Evolutionary conservation across 1,140 invertebrate genomes (phyloP), one percentile per base, ranked within the genome.

Genomic region (Zaprionus ghesquierei): DNA sequence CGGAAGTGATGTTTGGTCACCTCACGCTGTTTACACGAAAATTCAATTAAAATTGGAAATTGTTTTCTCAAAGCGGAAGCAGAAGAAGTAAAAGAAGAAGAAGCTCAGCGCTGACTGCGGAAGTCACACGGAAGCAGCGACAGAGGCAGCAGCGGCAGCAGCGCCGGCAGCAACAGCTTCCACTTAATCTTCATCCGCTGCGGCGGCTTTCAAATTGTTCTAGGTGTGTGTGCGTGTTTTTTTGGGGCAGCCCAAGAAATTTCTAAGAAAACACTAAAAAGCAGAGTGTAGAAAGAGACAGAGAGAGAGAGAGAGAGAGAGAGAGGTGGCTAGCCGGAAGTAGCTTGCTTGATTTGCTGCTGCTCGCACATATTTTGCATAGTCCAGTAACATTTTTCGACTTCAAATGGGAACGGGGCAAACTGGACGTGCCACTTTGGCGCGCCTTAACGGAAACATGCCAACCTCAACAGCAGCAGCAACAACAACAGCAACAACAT

Each of bases 121-220:
- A 87, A 87, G 84, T 89, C 78, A 87, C 85, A 69, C 84, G 84
- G 84, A 87, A 89, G 84, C 89, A 84, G 85, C 77, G 74, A 84
- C 81, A 85, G 23, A 51, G 23, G 25, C 59, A 55, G 51, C 38
- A 44, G 54, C 44, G 9, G 20, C 13, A 3, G 22, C 49, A 18
- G 9, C n/a, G 12, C 13, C 23, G 6, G 25, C 33, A 35, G 29
- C 49, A 29, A 15, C 69, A 55, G 53, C 79, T 66, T 68, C 49
- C 33, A 69, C 75, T 64, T 56, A 65, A 76, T 73, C 66, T 56
- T 61, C 70, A 50, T 68, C 70, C 56, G 66, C 69, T 31, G 25
- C 35, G 15, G 53, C 50, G 20, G 20, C 65, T 62, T 44, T 64
- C 50, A 33, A 68, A 73, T 35, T 68, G 64, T 69, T 74, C 31